phyloP scores from a whole-genome alignment of 1,140 invertebrate species.

The Diorhabda carinulata region DNA sequence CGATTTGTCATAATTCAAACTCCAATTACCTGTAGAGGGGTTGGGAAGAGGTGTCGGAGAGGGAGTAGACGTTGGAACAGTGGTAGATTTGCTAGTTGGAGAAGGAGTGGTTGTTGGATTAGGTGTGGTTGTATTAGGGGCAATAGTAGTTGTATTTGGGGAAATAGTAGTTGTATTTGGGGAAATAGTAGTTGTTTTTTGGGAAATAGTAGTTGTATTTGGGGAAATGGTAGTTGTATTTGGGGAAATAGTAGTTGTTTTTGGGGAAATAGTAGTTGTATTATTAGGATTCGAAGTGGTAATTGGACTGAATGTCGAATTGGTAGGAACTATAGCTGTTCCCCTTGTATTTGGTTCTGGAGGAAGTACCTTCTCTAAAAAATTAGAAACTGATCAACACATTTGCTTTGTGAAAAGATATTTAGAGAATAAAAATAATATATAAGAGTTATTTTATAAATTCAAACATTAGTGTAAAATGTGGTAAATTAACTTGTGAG shows the following conservation, averaged over 20 bases:
- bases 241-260: not conserved
- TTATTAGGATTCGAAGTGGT: not conserved
- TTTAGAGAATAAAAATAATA: too few relatives aligned
- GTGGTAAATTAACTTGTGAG: too few relatives aligned
- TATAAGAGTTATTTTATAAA: too few relatives aligned
- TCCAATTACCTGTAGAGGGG: slow-evolving; percentile 49
- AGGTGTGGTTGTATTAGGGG: slow-evolving; percentile 28
- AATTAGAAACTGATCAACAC: too few relatives aligned
- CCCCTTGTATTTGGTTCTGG: too few relatives aligned
- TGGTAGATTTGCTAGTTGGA: slow-evolving; percentile 38
- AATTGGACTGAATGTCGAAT: too few relatives aligned
- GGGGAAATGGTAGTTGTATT: not conserved
- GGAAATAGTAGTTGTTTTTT: slow-evolving; percentile 25
- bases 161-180: slow-evolving; percentile 31
- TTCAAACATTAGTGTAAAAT: too few relatives aligned
- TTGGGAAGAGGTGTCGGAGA: slow-evolving; percentile 28
- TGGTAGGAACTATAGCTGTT: too few relatives aligned
- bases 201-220: slow-evolving; percentile 28
- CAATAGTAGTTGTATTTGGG: slow-evolving; percentile 26
- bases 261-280: not conserved
- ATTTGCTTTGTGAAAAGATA: too few relatives aligned
- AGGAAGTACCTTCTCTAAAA: too few relatives aligned
- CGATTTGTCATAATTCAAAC: slow-evolving; percentile 43
- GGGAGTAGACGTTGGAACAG: slow-evolving; percentile 38
- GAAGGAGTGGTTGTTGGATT: slow-evolving; percentile 37